Percentiles rank a stretch among this genome's conserved stretches.
Evolutionary conservation across 23 tunicate genomes (phyloP).

Genomic region (Trididemnum clinides): DNA sequence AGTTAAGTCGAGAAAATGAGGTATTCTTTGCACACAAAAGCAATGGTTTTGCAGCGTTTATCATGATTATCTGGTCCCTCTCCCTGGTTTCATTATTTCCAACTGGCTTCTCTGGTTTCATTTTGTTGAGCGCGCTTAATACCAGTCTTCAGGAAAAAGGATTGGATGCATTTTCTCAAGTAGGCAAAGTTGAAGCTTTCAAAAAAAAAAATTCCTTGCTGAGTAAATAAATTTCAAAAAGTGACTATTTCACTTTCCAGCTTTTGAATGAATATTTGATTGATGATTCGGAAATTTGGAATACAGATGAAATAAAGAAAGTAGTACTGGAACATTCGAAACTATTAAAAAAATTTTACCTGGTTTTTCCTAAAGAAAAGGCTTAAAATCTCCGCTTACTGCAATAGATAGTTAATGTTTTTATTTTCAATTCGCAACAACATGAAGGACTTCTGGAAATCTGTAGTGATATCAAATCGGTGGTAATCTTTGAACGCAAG

Average conservation of each 20-base stretch:
- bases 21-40: slow-evolving; percentile 43
- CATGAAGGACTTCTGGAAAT: slow-evolving; percentile 36
- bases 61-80: slow-evolving; percentile 41
- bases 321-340: slow-evolving; percentile 37
- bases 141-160: slow-evolving; percentile 52
- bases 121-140: slow-evolving; percentile 44
- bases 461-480: slow-evolving; percentile 27
- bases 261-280: slow-evolving; percentile 35
- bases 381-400: slow-evolving; percentile 32
- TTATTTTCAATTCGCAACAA: too few species aligned
- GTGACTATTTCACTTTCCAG: slow-evolving; percentile 49
- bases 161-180: slow-evolving; percentile 32
- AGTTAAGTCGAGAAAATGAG: slow-evolving; percentile 28
- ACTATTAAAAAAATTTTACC: slow-evolving; percentile 26
- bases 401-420: slow-evolving; percentile 29
- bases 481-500: slow-evolving; percentile 18
- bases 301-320: slow-evolving; percentile 50
- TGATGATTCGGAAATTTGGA: slow-evolving; percentile 38
- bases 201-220: too few species aligned
- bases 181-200: slow-evolving; percentile 33
- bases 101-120: slow-evolving; percentile 45
- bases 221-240: slow-evolving; percentile 10
- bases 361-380: slow-evolving; percentile 25
- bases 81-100: too few species aligned
- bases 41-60: slow-evolving; percentile 35